A percentile compares a stretch with the other conserved stretches of the same genome.
Conservation (phyloP, 2,113 vertebrate species). For the Alligator mississippiensis region DNA sequence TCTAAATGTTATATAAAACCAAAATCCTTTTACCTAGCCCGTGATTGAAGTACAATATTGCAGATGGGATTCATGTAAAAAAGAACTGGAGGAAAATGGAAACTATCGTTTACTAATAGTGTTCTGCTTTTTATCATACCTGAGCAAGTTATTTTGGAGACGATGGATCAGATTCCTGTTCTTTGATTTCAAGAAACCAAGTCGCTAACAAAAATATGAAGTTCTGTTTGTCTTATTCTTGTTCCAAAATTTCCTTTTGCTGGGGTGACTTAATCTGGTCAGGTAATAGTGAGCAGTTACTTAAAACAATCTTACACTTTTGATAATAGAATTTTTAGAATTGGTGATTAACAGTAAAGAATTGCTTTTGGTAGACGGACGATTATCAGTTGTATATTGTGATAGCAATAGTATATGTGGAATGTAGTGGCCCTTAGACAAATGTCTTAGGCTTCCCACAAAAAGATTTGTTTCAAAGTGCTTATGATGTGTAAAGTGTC, state of each 20-base stretch:
- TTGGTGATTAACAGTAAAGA: background rate
- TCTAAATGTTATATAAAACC: background rate
- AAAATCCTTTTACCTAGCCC: background rate
- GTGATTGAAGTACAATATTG: background rate
- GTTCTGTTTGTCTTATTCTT: slow-evolving; percentile 45
- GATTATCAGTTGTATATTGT: too few relatives aligned
- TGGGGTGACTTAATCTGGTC: slow-evolving; percentile 5
- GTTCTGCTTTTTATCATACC: slow-evolving; percentile 63
- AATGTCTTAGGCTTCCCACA: too few relatives aligned
- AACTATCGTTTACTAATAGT: slow-evolving; percentile 1
- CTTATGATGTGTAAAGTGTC: too few relatives aligned
- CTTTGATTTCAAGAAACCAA: slow-evolving; percentile 43
- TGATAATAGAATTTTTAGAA: slow-evolving; percentile 23
- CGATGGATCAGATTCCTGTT: slow-evolving; percentile 54
- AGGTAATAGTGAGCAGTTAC: background rate
- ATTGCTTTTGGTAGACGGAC: background rate
- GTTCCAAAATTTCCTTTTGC: slow-evolving; percentile 44
- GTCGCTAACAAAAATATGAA: slow-evolving; percentile 31
- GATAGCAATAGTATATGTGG: too few relatives aligned
- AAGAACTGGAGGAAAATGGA: slow-evolving; percentile 53
- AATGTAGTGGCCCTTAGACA: too few relatives aligned
- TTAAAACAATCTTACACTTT: slow-evolving; percentile 12
- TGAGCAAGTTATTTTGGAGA: slow-evolving; percentile 36
- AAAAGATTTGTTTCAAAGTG: too few relatives aligned
- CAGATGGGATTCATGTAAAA: slow-evolving; percentile 46